A percentile compares a stretch with the other conserved stretches of the same genome.
These are phyloP conservation scores for Leiothrix lutea DNA, from an alignment of 2,113 vertebrate genomes.

Conservation along the genomic window DNA sequence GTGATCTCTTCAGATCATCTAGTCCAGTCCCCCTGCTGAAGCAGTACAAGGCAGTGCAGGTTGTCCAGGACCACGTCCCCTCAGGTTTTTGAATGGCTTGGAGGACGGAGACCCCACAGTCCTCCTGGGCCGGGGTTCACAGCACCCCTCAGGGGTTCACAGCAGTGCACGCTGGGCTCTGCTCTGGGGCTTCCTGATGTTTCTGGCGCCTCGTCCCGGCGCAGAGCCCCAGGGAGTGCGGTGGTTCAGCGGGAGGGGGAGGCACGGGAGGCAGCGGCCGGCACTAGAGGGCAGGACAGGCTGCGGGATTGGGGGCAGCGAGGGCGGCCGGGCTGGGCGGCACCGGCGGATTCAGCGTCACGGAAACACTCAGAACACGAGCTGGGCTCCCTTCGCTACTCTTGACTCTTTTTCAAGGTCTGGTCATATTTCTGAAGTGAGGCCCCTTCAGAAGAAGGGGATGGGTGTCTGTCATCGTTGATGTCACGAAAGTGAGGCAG, in stretches of 20 bases:
- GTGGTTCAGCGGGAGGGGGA: neutral
- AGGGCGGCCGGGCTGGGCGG: neutral
- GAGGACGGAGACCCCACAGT: neutral
- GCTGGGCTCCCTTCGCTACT: neutral
- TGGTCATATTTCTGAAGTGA: neutral
- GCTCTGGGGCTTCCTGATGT: neutral
- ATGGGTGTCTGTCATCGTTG: accelerated
- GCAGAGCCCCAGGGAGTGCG: accelerated
- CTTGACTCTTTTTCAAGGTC: neutral
- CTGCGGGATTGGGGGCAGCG: neutral
- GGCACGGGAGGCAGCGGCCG: accelerated
- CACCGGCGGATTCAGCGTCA: accelerated
- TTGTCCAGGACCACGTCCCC: neutral
- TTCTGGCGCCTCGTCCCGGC: neutral
- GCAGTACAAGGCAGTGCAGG: no score
- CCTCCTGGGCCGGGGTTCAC: neutral
- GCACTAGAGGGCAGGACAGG: constrained; percentile 19
- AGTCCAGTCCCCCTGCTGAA: neutral
- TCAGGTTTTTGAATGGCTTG: neutral
- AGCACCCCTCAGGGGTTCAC: neutral
- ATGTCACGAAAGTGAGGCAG: neutral
- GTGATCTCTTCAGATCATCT: neutral
- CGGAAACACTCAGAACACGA: accelerated
- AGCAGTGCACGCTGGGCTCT: neutral
- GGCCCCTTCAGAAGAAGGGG: neutral